phyloP scores from a whole-genome alignment of 2,113 vertebrate species.

The Bujurquina vittata region DNA sequence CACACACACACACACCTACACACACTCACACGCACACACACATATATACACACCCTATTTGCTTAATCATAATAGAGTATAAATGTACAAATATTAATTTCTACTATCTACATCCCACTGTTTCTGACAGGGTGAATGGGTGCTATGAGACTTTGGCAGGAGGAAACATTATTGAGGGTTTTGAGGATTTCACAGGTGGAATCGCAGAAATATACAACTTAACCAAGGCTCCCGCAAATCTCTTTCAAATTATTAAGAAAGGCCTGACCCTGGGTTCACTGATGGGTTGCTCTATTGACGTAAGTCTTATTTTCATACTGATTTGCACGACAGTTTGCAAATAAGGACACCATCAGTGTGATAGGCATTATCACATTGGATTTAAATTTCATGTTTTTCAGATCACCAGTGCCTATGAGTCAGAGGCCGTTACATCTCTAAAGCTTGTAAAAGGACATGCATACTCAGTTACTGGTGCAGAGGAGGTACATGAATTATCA shows the following conservation, averaged over 20 bases:
- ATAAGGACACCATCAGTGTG: not conserved
- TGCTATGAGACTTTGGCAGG: constrained; percentile 91
- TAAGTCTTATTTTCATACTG: constrained; percentile 39
- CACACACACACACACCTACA: too few relatives aligned
- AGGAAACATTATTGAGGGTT: constrained; percentile 91
- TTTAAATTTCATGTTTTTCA: constrained; percentile 36
- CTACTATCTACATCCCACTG: not conserved
- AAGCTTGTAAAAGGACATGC: constrained; percentile 90
- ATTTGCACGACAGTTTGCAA: constrained; percentile 7
- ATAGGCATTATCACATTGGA: not conserved
- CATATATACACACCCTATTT: too few relatives aligned
- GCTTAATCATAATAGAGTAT: not conserved
- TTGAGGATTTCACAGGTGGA: constrained; percentile 96
- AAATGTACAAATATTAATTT: not conserved
- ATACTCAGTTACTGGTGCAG: constrained; percentile 86
- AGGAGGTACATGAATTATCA: constrained; percentile 76
- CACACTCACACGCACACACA: too few relatives aligned
- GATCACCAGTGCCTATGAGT: constrained; percentile 73
- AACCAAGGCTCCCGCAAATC: constrained; percentile 65
- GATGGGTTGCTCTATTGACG: constrained; percentile 81
- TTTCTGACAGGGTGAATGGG: constrained; percentile 82
- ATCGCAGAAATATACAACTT: constrained; percentile 89
- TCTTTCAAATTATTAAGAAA: constrained; percentile 76
- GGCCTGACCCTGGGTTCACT: constrained; percentile 77
- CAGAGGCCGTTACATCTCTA: constrained; percentile 81